Conservation (phyloP, 2,797 vertebrate genomes). For the Chrysocyon brachyurus region DNA sequence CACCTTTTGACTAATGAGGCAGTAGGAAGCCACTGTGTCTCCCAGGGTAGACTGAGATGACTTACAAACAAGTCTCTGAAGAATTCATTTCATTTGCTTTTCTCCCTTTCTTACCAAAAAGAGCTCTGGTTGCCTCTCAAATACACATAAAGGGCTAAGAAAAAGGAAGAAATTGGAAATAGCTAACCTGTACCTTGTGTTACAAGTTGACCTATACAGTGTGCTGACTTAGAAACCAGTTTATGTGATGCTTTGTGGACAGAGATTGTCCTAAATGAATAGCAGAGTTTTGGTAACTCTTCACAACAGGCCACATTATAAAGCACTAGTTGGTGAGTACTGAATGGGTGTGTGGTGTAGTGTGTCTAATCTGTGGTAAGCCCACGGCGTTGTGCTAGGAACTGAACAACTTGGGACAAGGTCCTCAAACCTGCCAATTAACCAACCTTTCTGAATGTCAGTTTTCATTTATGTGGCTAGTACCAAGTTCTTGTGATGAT, state of each 20-base stretch:
- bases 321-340: too few relatives aligned
- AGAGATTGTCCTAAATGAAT: neutral
- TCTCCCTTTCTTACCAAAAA: neutral
- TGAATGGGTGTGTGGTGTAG: fast-evolving
- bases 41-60: neutral
- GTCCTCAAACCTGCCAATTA: neutral
- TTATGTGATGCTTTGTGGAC: too few relatives aligned
- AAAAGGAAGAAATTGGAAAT: neutral
- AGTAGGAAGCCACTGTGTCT: neutral
- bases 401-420: neutral
- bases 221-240: neutral
- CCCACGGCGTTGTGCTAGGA: neutral
- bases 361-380: neutral
- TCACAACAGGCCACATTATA: neutral
- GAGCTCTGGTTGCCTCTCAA: neutral
- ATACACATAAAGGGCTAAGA: neutral
- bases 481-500: neutral
- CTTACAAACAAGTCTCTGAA: neutral
- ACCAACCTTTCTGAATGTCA: neutral
- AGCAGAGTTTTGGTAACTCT: neutral
- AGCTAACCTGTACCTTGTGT: neutral
- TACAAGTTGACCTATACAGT: neutral
- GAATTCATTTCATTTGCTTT: neutral
- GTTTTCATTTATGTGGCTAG: neutral
- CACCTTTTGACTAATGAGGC: neutral